Evolutionary conservation across 1,140 invertebrate genomes (phyloP).

Genomic region (Ceratina australensis): DNA sequence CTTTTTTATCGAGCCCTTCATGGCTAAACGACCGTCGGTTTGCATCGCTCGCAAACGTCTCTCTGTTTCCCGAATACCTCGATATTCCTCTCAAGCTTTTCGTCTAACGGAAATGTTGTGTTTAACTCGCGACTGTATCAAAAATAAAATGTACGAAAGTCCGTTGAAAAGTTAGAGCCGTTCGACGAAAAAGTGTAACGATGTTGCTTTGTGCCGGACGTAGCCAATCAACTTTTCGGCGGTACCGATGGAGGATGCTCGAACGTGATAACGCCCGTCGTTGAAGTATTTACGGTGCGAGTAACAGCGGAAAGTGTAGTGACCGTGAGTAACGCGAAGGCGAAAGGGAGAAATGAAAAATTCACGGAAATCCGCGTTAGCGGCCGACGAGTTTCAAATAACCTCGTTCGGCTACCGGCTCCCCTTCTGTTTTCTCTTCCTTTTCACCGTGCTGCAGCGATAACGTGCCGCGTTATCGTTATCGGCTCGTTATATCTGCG

Average conservation of each 20-base stretch:
- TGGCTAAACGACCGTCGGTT: conserved; percentile 33
- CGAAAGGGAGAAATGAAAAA: conserved; percentile 17
- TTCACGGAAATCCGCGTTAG: conserved; percentile 20
- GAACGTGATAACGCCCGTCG: conserved; percentile 22
- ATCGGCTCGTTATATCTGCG: conserved; percentile 13
- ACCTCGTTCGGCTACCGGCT: too few relatives aligned
- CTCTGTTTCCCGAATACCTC: background rate
- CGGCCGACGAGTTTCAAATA: conserved; percentile 10
- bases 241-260: conserved; percentile 3
- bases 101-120: too few relatives aligned
- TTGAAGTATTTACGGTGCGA: conserved; percentile 34
- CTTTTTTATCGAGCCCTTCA: conserved; percentile 27
- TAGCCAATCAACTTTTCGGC: background rate
- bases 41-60: conserved; percentile 17
- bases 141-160: too few relatives aligned
- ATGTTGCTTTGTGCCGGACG: too few relatives aligned
- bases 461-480: background rate
- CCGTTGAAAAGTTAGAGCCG: too few relatives aligned
- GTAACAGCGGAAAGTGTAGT: conserved; percentile 13
- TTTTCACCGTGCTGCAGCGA: background rate
- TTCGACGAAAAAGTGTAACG: background rate
- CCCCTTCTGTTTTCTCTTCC: background rate
- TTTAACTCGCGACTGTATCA: too few relatives aligned
- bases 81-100: too few relatives aligned
- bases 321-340: conserved; percentile 38